Evolutionary conservation across 2,888 invertebrate species (phyloP), one percentile per base, ranked within the genome.

Genomic region (Epistrophe eligans): DNA sequence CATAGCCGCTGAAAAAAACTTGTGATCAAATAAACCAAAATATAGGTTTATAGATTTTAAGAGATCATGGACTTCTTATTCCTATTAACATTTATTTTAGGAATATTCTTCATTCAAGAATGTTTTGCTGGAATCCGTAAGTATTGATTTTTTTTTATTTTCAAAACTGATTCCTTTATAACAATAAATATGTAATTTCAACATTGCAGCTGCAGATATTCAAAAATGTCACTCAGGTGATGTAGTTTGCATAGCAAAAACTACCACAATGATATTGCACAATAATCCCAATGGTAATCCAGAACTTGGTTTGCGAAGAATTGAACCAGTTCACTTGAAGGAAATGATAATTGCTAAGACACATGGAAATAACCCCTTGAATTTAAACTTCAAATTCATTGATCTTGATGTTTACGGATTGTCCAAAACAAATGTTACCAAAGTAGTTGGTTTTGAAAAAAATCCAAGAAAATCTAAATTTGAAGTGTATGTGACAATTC

Each of bases 141-240:
- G 82, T 58, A 4, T 15, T 32, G 13, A 52, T 24, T 5, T 32
- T 32, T 43, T 66, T 48, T 71, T 43, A 10, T 32, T 40, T 40
- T 40, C 11, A 48, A 48, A 48, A 17, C 9, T 55, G n/a, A 32
- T 35, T 17, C 1, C 15, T 43, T 32, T 5, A n/a, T n/a, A 32
- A 5, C 32, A 32, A 32, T 24, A 24, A 24, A 2, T 24, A 19
- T 52, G 0, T 7, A 19, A 40, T 24, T 8, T 19, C 24, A 45
- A 32, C 6, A 1, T 66, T 48, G 19, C 50, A 90, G 91, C 91
- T 19, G 40, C 88, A 7, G 89, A 90, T 72, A 87, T 90, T 48
- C 66, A 89, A 40, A 90, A 90, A 85, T 92, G 91, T 64, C 72
- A 64, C 11, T 88, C 88, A 9, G 90, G 79, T 6, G 90, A 91